A percentile compares a stretch with the other conserved stretches of the same genome.
Conservation (phyloP, 2,888 invertebrate genomes). For the Agonopterix arenella region DNA sequence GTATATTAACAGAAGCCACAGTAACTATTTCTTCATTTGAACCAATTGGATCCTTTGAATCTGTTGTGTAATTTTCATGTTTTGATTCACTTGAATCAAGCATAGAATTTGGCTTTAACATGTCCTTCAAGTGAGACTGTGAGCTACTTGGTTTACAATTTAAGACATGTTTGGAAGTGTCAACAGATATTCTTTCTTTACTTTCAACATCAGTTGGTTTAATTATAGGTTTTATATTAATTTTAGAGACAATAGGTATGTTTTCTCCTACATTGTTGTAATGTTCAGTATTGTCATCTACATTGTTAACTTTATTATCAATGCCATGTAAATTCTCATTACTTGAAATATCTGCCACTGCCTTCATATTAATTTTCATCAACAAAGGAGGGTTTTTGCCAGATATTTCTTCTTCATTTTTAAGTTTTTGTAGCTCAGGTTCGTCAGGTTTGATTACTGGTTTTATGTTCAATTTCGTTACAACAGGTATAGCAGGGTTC, state of each 20-base stretch:
- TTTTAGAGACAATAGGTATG: constrained; percentile 36
- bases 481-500: constrained; percentile 41
- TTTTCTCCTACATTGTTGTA: constrained; percentile 41
- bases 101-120: constrained; percentile 25
- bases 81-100: constrained; percentile 11
- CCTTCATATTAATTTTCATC: constrained; percentile 68
- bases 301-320: constrained; percentile 24
- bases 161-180: constrained; percentile 8
- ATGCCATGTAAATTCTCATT: constrained; percentile 29
- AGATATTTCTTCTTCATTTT: constrained; percentile 37
- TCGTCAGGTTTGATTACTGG: constrained; percentile 67
- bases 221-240: constrained; percentile 51
- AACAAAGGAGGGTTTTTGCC: constrained; percentile 58
- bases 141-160: constrained; percentile 9
- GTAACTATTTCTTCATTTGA: constrained; percentile 9
- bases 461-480: constrained; percentile 69
- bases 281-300: constrained; percentile 30
- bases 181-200: constrained; percentile 11
- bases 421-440: constrained; percentile 25
- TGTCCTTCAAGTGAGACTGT: not conserved
- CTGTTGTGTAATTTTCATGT: not conserved
- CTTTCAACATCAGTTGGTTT: constrained; percentile 21
- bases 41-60: not conserved
- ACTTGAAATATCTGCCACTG: constrained; percentile 39
- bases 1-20: not conserved